Evolutionary conservation across 2,113 vertebrate species (phyloP).

Genomic region (Cavia aperea): DNA sequence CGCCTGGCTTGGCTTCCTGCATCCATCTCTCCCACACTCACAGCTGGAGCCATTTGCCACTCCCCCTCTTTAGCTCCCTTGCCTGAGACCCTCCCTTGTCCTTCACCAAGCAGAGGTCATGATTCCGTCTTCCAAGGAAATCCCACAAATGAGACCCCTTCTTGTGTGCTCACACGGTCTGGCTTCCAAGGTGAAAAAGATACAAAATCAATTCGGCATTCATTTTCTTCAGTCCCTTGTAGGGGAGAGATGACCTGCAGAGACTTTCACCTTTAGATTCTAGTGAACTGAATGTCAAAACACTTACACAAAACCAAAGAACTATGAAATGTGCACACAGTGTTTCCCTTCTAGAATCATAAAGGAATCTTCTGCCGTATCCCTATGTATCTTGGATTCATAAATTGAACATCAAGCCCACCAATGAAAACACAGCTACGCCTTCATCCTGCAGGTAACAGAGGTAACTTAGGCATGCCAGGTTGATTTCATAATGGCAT

Average conservation of each 20-base stretch:
- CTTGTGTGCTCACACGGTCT: background rate
- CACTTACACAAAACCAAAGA: background rate
- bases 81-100: background rate
- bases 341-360: background rate
- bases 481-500: background rate
- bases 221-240: background rate
- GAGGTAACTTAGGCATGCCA: background rate
- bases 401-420: background rate
- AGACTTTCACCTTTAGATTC: background rate
- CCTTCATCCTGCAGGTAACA: background rate
- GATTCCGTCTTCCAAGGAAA: background rate
- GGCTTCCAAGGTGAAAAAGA: background rate
- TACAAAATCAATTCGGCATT: background rate
- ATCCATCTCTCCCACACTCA: constrained; percentile 33
- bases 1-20: constrained; percentile 58
- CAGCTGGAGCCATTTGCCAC: constrained; percentile 25
- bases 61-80: background rate
- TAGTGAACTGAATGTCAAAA: background rate
- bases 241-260: background rate
- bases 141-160: background rate
- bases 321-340: background rate
- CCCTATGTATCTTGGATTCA: background rate
- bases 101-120: background rate
- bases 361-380: background rate
- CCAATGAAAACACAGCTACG: background rate